Conservation (phyloP, 2,797 vertebrate species). For the Ptychobarbus kaznakovi region DNA sequence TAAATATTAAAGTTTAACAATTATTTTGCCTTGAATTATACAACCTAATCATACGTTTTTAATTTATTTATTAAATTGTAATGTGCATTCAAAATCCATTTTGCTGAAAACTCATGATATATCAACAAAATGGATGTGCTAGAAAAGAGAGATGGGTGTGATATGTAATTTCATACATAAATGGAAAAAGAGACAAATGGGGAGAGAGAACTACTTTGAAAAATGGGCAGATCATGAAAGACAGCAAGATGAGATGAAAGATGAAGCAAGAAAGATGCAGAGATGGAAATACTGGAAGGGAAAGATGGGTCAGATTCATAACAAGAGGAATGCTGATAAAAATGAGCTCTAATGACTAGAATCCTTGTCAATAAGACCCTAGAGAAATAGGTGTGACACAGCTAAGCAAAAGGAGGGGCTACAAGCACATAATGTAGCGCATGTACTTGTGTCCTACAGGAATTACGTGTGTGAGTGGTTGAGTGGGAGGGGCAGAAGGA, state of each 20-base stretch:
- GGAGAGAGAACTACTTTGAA: not conserved
- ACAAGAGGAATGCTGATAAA: not conserved
- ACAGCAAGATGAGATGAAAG: not conserved
- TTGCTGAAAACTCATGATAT: not conserved
- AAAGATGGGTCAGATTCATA: not conserved
- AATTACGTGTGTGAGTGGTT: slow-evolving; percentile 23
- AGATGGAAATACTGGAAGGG: not conserved
- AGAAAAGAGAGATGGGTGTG: not conserved
- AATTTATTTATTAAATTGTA: not conserved
- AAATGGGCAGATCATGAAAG: not conserved
- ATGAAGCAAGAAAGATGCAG: not conserved
- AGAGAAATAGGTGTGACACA: slow-evolving; percentile 13
- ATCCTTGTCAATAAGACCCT: slow-evolving; percentile 3
- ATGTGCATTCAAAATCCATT: not conserved
- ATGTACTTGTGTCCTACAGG: slow-evolving; percentile 5
- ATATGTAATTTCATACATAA: not conserved
- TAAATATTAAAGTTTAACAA: not conserved
- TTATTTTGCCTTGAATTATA: not conserved
- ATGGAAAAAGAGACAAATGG: not conserved
- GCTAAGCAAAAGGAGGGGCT: slow-evolving; percentile 12
- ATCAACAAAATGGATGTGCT: not conserved
- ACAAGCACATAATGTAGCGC: slow-evolving; percentile 21
- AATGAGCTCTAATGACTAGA: not conserved
- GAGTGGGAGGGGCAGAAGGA: slow-evolving; percentile 5
- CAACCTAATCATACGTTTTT: not conserved